These are phyloP conservation scores for Brachynemurus nebulosus DNA, from an alignment of 2,888 invertebrate species.

Conservation along the genomic window DNA sequence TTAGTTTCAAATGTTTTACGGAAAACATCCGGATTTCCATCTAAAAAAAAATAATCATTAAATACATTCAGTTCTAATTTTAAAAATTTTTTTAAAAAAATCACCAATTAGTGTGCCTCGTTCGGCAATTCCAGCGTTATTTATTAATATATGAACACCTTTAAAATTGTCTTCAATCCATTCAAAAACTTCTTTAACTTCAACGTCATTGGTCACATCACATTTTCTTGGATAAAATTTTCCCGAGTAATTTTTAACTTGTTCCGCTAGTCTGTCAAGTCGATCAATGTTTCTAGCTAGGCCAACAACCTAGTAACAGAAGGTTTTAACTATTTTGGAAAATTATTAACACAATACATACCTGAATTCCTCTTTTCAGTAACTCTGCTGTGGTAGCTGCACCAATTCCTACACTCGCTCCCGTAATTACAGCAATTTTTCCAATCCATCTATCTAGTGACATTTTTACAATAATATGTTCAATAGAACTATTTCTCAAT, in stretches of 20 bases:
- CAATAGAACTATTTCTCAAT: too few species aligned
- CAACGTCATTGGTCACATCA: background rate
- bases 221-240: background rate
- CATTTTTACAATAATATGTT: too few species aligned
- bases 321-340: too few species aligned
- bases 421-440: too few species aligned
- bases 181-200: background rate
- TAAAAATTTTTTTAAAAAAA: too few species aligned
- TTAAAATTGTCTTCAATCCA: background rate
- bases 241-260: background rate
- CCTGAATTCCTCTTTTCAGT: too few species aligned
- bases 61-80: too few species aligned
- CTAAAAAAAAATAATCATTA: too few species aligned
- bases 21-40: background rate
- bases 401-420: too few species aligned
- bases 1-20: background rate
- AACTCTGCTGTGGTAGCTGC: too few species aligned
- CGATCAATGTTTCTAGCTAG: background rate
- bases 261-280: background rate
- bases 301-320: background rate
- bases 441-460: too few species aligned
- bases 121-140: conserved; percentile 1
- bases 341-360: too few species aligned
- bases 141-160: background rate
- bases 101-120: background rate